Evolutionary conservation across 2,888 invertebrate species (phyloP).

Genomic region (Imbricaverruca yamaguchii): DNA sequence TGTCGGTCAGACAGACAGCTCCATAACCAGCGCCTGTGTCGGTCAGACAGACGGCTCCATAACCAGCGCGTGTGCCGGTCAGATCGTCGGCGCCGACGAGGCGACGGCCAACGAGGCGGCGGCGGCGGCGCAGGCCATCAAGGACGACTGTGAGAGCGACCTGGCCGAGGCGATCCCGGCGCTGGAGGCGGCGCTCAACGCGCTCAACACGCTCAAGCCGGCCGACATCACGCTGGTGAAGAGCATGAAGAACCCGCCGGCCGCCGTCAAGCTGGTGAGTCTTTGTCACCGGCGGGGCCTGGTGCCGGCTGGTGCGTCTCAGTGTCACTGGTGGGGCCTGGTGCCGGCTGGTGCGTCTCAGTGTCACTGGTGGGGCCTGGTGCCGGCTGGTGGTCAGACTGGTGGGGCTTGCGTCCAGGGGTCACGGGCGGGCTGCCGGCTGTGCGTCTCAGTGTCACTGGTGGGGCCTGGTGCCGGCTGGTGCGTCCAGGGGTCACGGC

Average conservation of each 20-base stretch:
- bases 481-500: too few species aligned
- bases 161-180: conserved; percentile 79
- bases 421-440: too few species aligned
- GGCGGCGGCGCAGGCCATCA: conserved; percentile 69
- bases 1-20: too few species aligned
- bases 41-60: too few species aligned
- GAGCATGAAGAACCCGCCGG: conserved; percentile 81
- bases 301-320: background rate
- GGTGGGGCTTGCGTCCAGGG: too few species aligned
- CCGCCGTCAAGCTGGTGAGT: conserved; percentile 66
- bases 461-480: conserved; percentile 53
- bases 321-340: too few species aligned
- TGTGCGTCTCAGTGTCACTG: conserved; percentile 44
- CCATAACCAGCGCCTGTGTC: too few species aligned
- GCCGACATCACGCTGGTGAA: conserved; percentile 76
- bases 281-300: conserved; percentile 57
- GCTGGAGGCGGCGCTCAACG: conserved; percentile 62
- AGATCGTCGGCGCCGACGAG: conserved; percentile 73
- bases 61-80: background rate
- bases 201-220: conserved; percentile 76
- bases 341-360: too few species aligned
- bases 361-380: too few species aligned
- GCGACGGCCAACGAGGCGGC: conserved; percentile 80
- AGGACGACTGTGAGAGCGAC: conserved; percentile 87
- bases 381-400: background rate